Conservation (phyloP, 1,140 invertebrate genomes). For the Lethocerus indicus region DNA sequence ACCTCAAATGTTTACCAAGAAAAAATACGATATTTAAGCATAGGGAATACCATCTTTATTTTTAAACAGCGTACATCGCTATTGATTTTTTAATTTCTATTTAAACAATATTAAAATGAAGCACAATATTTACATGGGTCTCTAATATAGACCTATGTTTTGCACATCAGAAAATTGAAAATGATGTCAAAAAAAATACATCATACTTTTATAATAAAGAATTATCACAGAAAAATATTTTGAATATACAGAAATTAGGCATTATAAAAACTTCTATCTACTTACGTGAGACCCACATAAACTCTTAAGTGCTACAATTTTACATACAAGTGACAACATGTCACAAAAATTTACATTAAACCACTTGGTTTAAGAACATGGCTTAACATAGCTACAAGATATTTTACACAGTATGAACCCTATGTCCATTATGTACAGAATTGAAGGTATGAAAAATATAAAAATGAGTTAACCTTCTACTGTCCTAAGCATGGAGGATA, state of each 20-base stretch:
- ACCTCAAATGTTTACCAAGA: constrained; percentile 8
- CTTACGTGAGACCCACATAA: constrained; percentile 2
- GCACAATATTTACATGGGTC: neutral
- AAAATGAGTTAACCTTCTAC: no score
- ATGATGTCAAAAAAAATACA: no score
- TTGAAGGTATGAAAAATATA: constrained; percentile 4
- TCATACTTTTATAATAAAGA: no score
- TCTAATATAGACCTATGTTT: constrained; percentile 6
- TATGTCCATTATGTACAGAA: constrained; percentile 7
- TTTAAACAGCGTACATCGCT: constrained; percentile 6
- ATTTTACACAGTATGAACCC: neutral
- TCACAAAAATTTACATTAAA: constrained; percentile 4
- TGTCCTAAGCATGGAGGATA: no score
- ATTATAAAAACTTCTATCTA: no score
- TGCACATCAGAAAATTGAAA: no score
- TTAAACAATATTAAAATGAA: constrained; percentile 2
- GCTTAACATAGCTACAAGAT: constrained; percentile 10
- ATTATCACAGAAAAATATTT: no score
- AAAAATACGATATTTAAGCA: constrained; percentile 7
- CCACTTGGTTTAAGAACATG: constrained; percentile 8
- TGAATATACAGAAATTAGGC: no score
- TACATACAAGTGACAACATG: constrained; percentile 3
- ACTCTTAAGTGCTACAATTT: neutral
- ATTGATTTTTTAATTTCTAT: constrained; percentile 4
- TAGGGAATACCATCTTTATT: constrained; percentile 13